phyloP scores from a whole-genome alignment of 2,888 invertebrate genomes.

The Drosophila neotestacea region DNA sequence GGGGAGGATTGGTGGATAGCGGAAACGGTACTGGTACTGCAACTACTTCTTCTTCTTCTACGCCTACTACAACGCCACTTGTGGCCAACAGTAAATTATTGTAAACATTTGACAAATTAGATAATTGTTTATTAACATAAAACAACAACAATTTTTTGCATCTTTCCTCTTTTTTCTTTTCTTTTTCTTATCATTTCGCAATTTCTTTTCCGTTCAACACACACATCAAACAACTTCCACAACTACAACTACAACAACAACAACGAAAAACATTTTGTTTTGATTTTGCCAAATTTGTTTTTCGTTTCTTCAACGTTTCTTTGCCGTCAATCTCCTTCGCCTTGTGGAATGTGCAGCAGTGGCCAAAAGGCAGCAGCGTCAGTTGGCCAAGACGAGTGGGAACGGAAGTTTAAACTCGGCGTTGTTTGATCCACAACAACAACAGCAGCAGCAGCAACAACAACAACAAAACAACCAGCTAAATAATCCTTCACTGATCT shows the following conservation, averaged over 20 bases:
- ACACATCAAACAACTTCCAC: neutral
- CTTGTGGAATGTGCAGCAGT: conserved; percentile 25
- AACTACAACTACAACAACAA: conserved; percentile 2
- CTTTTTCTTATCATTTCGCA: conserved; percentile 51
- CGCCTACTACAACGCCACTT: conserved; percentile 85
- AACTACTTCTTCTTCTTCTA: conserved; percentile 80
- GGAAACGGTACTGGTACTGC: conserved; percentile 84
- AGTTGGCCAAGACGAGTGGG: conserved; percentile 61
- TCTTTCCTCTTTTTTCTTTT: conserved; percentile 67
- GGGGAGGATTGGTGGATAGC: conserved; percentile 60
- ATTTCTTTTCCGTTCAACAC: conserved; percentile 27
- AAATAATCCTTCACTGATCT: conserved; percentile 82
- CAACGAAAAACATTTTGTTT: conserved; percentile 41
- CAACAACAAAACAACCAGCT: conserved; percentile 78
- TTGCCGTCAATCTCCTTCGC: conserved; percentile 8
- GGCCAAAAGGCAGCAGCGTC: conserved; percentile 49
- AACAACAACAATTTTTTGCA: conserved; percentile 86
- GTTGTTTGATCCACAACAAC: conserved; percentile 76
- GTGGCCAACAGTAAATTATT: conserved; percentile 86
- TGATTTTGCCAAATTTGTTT: conserved; percentile 59
- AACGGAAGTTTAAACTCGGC: conserved; percentile 58
- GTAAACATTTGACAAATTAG: conserved; percentile 85
- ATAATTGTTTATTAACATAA: conserved; percentile 86
- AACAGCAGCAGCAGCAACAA: conserved; percentile 62
- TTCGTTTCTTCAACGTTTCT: conserved; percentile 33